Conservation (phyloP, 2,113 vertebrate genomes). For the Eira barbara region DNA sequence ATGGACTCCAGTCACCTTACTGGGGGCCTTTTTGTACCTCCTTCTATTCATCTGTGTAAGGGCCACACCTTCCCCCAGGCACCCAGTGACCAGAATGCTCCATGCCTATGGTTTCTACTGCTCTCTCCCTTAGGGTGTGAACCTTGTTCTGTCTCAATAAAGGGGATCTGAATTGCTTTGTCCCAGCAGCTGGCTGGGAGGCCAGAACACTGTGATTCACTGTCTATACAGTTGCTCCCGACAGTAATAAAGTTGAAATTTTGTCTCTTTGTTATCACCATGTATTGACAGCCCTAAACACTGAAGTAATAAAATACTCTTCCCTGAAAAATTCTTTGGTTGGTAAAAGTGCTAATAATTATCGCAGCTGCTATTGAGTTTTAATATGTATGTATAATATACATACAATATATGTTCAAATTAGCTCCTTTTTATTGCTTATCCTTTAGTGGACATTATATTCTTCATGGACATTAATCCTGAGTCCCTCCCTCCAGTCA, state of each 20-base stretch:
- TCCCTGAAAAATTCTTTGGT: background rate
- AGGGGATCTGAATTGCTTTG: background rate
- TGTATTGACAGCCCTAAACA: background rate
- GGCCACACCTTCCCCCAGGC: background rate
- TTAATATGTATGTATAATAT: background rate
- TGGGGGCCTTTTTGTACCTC: background rate
- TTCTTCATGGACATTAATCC: background rate
- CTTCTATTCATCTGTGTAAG: background rate
- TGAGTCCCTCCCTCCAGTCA: background rate
- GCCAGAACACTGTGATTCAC: background rate
- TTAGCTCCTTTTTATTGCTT: background rate
- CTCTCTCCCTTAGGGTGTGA: background rate
- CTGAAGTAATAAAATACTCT: background rate
- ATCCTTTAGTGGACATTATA: background rate
- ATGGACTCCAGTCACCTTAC: background rate
- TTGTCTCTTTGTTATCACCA: background rate
- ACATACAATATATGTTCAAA: background rate
- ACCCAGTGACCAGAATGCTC: background rate
- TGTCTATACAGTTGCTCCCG: background rate
- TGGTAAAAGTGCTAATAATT: background rate
- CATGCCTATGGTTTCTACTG: background rate
- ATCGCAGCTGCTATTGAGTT: background rate
- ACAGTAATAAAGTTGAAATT: background rate
- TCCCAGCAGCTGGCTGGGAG: background rate
- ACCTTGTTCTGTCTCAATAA: background rate